Evolutionary conservation across 2,888 invertebrate genomes (phyloP), one percentile per base, ranked within the genome.

Genomic region (Amblyteles armatorius): DNA sequence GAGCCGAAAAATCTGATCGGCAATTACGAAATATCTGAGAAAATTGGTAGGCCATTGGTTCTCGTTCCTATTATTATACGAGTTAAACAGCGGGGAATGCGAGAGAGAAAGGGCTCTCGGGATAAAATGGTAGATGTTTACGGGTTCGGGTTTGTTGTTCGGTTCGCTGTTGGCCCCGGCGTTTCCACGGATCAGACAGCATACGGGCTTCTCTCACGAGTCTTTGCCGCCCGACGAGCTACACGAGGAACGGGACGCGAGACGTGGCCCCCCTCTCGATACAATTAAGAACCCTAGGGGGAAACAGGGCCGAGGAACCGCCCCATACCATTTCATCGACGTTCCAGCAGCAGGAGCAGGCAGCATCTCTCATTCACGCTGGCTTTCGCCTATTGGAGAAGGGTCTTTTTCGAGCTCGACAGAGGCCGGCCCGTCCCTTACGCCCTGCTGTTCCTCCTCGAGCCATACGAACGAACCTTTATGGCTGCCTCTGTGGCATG

Each of bases 241-340:
- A 16, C 77, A 77, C 67, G 65, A 57, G 72, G 60, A 68, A 44
- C 26, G 29, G 69, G 55, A 78, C 55, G 44, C 69, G 78, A 83
- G 86, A 79, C 85, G 79, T 1, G 76, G 71, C 74, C 83, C 76
- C 85, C 85, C 87, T 87, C 85, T 89, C 89, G 88, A 91, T 87
- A 91, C 90, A 91, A 91, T 91, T 89, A 90, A 90, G 89, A 84
- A 88, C 82, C 83, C 77, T 68, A 83, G 76, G 89, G 89, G 88
- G 85, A 90, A 82, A 71, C 67, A 67, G 84, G 82, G 74, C 80
- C 80, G 77, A 81, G 87, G 88, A 87, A 88, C 86, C 92, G 91
- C 91, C 92, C 91, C 89, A 88, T 88, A 90, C 89, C 88, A 90
- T 91, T 90, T 90, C 88, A 90, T 89, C 89, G 87, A 90, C 90